Percentiles rank a stretch among this genome's conserved stretches.
These are phyloP conservation scores for Amphiprion percula DNA, from an alignment of 2,113 vertebrate species.

Conservation along the genomic window DNA sequence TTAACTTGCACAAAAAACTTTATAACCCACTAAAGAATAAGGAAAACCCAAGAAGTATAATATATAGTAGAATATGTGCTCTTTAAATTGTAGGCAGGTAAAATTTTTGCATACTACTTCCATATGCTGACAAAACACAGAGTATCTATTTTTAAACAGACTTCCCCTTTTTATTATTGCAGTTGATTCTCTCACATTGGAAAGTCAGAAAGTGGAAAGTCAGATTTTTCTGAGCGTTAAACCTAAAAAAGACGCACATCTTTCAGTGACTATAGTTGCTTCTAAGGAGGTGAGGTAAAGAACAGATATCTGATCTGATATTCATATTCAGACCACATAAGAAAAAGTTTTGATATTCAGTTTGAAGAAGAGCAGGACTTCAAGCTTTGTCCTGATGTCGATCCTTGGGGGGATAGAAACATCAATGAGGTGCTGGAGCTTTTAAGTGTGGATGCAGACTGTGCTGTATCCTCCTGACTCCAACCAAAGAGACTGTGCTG, in stretches of 20 bases:
- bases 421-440: conserved; percentile 63
- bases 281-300: conserved; percentile 20
- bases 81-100: no score
- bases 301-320: conserved; percentile 33
- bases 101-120: no score
- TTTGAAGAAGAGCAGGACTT: conserved; percentile 65
- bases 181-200: not conserved
- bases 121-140: no score
- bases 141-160: no score
- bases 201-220: conserved; percentile 5
- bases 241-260: not conserved
- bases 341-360: conserved; percentile 54
- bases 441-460: conserved; percentile 63
- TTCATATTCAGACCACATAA: conserved; percentile 43
- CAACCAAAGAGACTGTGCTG: conserved; percentile 45
- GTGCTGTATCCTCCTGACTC: conserved; percentile 54
- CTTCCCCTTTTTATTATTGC: not conserved
- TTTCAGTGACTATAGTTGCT: conserved; percentile 13
- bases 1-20: no score
- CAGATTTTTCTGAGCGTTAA: conserved; percentile 1
- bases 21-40: no score
- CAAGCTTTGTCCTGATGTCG: conserved; percentile 54
- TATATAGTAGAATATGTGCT: no score
- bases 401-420: conserved; percentile 52
- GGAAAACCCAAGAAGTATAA: not conserved